Base-by-base conservation (phyloP, 2,888 invertebrate genomes). In the Erebia ligea region DNA sequence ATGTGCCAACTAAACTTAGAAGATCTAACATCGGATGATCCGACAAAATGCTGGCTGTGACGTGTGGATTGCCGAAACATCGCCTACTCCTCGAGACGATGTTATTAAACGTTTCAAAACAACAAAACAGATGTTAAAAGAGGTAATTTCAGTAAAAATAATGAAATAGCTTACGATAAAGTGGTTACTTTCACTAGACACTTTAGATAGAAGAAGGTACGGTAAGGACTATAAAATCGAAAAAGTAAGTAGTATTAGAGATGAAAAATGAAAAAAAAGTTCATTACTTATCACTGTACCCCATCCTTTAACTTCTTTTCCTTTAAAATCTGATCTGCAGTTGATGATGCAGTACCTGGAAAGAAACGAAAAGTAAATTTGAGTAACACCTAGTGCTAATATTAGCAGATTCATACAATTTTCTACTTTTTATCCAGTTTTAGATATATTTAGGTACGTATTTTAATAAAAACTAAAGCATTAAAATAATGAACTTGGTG, bases 1-100 rank as follows among this genome's bases (percentile, higher is more conserved):
- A 78, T 76, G 83, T 82, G 87, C 82, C 40, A 45, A 48, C 15
- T 19, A 15, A 62, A 17, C 45, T 19, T 48, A 10, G 34, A 0
- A 48, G 19, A 15, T 48, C 11, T 34, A 19, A 19, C 45, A 62
- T 62, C 62, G 13, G 45, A 62, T 62, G 62, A 21, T 15, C 13
- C 4, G 19, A 19, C 62, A 1, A 62, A 13, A 64, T n/a, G 25
- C 50, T 11, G 13, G 52, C 25, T 40, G 54, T 54, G 52, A 5
- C 2, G 63, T 64, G 64, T 54, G 52, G 54, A 52, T 54, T 34
- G 13, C 13, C 17, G 15, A 64, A 50, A 54, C 13, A 40, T 64
- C 34, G 9, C 40, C 25, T 52, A 61, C 13, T 42, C 2, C 56
- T 13, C 3, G 21, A 56, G 5, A 56, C 13, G 21, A 56, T 13